These are phyloP conservation scores for Diprion similis DNA, from an alignment of 1,140 invertebrate species.

Conservation along the genomic window DNA sequence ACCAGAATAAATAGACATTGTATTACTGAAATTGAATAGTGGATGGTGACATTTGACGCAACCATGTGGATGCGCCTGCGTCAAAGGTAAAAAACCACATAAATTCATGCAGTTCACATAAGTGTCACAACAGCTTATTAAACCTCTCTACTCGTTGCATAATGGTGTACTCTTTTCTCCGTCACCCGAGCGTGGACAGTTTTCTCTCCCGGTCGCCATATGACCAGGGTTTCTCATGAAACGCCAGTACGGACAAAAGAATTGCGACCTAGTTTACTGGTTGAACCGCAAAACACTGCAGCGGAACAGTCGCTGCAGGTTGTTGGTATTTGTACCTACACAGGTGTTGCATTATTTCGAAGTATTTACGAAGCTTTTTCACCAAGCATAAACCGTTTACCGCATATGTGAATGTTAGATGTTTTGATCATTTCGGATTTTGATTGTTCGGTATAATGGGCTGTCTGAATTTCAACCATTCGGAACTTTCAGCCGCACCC, in stretches of 20 bases:
- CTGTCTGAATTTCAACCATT: no score
- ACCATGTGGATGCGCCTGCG: not conserved
- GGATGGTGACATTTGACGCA: not conserved
- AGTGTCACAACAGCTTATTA: conserved; percentile 13
- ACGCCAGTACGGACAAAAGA: not conserved
- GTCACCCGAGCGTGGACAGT: not conserved
- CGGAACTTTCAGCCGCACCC: no score
- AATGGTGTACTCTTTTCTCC: conserved; percentile 3
- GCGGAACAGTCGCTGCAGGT: not conserved
- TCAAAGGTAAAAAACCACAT: not conserved
- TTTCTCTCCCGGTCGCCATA: not conserved
- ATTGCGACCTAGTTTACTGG: not conserved
- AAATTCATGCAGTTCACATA: not conserved
- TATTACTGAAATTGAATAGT: not conserved
- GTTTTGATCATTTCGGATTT: no score
- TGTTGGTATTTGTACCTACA: not conserved
- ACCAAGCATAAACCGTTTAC: no score
- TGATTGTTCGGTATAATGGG: no score
- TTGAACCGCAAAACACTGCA: conserved; percentile 4
- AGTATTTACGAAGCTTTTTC: no score
- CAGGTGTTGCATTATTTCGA: not conserved
- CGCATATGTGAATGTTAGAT: no score
- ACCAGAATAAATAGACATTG: not conserved
- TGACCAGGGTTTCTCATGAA: not conserved
- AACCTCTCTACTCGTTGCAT: conserved; percentile 9